phyloP scores from a whole-genome alignment of 2,797 vertebrate species.

The Tiaroga cobitis region DNA sequence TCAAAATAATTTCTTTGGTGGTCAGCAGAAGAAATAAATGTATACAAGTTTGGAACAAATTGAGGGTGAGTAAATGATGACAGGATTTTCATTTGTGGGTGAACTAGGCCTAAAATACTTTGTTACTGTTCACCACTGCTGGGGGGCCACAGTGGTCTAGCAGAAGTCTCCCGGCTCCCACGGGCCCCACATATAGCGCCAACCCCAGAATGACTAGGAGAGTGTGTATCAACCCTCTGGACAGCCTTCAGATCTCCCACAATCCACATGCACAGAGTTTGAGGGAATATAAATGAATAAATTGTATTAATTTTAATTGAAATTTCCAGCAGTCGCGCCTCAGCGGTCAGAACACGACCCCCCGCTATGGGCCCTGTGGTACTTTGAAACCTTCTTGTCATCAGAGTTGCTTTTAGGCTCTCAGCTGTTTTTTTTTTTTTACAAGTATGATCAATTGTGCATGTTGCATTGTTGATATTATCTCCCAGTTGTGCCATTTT shows the following conservation, averaged over 20 bases:
- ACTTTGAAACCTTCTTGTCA: conserved; percentile 28
- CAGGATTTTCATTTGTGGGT: neutral
- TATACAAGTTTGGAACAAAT: neutral
- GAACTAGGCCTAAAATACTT: neutral
- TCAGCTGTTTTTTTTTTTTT: neutral
- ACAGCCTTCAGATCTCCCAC: neutral
- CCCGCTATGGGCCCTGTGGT: neutral
- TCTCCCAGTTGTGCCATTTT: conserved; percentile 43
- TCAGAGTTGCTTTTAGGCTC: conserved; percentile 11
- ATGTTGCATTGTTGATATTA: conserved; percentile 46
- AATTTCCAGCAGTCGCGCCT: conserved; percentile 8
- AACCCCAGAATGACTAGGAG: neutral
- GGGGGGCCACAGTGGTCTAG: neutral
- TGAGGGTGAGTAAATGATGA: too few relatives aligned
- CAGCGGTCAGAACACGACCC: neutral
- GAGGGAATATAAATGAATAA: conserved; percentile 4
- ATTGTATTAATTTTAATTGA: conserved; percentile 25
- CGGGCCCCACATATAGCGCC: neutral
- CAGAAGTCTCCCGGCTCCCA: neutral
- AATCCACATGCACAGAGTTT: neutral
- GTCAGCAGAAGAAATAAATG: too few relatives aligned
- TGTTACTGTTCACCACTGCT: too few relatives aligned
- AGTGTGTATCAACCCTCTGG: neutral
- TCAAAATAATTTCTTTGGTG: too few relatives aligned
- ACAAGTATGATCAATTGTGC: neutral